These are phyloP conservation scores for Macrotrachela quadricornifera DNA, from an alignment of 1,140 invertebrate species.

Conservation along the genomic window DNA sequence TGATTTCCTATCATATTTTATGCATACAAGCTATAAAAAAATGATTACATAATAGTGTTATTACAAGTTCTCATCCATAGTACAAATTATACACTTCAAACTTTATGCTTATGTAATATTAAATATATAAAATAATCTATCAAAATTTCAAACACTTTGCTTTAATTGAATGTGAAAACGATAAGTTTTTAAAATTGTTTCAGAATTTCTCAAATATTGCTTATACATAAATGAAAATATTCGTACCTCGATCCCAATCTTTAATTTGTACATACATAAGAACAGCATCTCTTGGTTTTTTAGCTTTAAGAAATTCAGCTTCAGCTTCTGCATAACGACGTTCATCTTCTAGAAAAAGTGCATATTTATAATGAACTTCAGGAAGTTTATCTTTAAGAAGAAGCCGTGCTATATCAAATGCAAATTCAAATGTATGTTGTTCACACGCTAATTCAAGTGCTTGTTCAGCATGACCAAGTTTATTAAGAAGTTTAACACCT, in stretches of 20 bases:
- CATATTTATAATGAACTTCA: conserved; percentile 64
- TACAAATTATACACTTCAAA: too few species aligned
- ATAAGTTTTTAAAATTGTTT: too few species aligned
- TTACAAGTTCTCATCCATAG: too few species aligned
- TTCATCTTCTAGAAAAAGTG: conserved; percentile 65
- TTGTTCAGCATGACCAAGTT: conserved; percentile 56
- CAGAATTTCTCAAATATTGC: too few species aligned
- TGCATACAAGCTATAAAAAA: too few species aligned
- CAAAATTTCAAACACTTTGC: too few species aligned
- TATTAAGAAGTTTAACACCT: conserved; percentile 59
- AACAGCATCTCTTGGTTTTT: conserved; percentile 70
- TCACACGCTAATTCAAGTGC: conserved; percentile 73
- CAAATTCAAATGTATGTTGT: conserved; percentile 67
- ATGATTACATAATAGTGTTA: too few species aligned
- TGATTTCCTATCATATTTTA: too few species aligned
- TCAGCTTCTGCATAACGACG: conserved; percentile 70
- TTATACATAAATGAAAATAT: too few species aligned
- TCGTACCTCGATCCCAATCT: conserved; percentile 43
- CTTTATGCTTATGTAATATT: too few species aligned
- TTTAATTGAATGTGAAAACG: too few species aligned
- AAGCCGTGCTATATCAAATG: conserved; percentile 50
- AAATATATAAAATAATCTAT: too few species aligned
- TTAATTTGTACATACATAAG: conserved; percentile 72
- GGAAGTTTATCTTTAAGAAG: conserved; percentile 39
- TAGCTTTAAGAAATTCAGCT: conserved; percentile 60